phyloP scores from a whole-genome alignment of 2,113 vertebrate genomes.

The Tamias sibiricus region DNA sequence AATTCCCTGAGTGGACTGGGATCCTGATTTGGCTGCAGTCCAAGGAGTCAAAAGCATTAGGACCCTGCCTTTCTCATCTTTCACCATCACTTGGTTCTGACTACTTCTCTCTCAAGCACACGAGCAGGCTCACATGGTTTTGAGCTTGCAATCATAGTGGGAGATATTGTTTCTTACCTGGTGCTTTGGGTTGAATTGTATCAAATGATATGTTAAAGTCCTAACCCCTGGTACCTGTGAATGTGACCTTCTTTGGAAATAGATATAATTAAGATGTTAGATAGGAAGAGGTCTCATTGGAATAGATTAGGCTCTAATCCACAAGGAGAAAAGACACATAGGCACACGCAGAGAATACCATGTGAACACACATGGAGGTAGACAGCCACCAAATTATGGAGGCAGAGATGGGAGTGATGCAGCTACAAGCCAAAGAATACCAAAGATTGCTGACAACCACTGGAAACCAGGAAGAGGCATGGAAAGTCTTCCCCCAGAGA shows the following conservation, averaged over 20 bases:
- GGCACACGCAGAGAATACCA: accelerated
- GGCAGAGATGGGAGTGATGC: not conserved
- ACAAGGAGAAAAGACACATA: not conserved
- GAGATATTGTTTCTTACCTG: not conserved
- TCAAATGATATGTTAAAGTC: not conserved
- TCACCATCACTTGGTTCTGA: not conserved
- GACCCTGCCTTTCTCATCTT: not conserved
- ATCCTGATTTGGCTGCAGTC: not conserved
- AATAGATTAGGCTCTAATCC: not conserved
- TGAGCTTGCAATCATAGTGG: not conserved
- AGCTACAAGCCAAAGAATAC: too few relatives aligned
- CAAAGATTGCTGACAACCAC: too few relatives aligned
- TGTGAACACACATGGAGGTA: not conserved
- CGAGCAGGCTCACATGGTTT: not conserved
- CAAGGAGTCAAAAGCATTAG: not conserved
- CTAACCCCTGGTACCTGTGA: not conserved
- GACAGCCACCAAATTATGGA: not conserved
- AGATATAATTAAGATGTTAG: not conserved
- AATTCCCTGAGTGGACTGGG: not conserved
- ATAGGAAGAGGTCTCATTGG: not conserved
- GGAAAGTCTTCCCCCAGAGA: not conserved
- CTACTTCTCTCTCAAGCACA: not conserved
- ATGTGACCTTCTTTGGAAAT: not conserved
- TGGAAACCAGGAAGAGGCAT: not conserved
- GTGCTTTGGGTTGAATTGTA: not conserved